Percentiles rank a stretch among this genome's conserved stretches.
Evolutionary conservation across 2,797 vertebrate genomes (phyloP).

Genomic region (Capromys pilorides): DNA sequence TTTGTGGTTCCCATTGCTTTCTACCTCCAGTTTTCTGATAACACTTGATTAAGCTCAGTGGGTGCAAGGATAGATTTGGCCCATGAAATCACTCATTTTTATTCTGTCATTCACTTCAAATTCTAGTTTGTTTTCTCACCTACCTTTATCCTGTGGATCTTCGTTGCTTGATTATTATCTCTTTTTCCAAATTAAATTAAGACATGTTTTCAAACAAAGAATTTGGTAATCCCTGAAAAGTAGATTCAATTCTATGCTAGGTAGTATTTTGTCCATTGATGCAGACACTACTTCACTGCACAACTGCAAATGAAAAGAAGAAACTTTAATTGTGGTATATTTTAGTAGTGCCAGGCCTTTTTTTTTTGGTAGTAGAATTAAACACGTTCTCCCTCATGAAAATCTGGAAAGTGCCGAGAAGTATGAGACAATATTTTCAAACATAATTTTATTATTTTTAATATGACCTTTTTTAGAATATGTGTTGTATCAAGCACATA

Average conservation of each 20-base stretch:
- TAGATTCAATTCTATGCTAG: not conserved
- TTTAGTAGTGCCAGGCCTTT: not conserved
- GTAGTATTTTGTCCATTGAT: not conserved
- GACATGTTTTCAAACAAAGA: slow-evolving; percentile 68
- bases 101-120: slow-evolving; percentile 56
- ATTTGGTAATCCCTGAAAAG: not conserved
- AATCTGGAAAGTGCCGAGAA: slow-evolving; percentile 25
- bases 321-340: not conserved
- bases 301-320: not conserved
- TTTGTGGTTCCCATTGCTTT: not conserved
- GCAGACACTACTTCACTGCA: not conserved
- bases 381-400: not conserved
- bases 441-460: slow-evolving; percentile 3
- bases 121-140: slow-evolving; percentile 58
- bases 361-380: not conserved
- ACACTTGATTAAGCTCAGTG: slow-evolving; percentile 68
- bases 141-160: slow-evolving; percentile 51
- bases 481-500: not conserved
- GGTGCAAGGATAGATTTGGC: slow-evolving; percentile 39
- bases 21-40: slow-evolving; percentile 32
- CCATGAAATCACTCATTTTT: not conserved
- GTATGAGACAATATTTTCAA: not conserved
- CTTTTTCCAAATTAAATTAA: slow-evolving; percentile 56
- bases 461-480: slow-evolving; percentile 36
- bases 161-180: slow-evolving; percentile 14